phyloP scores from a whole-genome alignment of 1,140 invertebrate genomes.

The Goniozus legneri region DNA sequence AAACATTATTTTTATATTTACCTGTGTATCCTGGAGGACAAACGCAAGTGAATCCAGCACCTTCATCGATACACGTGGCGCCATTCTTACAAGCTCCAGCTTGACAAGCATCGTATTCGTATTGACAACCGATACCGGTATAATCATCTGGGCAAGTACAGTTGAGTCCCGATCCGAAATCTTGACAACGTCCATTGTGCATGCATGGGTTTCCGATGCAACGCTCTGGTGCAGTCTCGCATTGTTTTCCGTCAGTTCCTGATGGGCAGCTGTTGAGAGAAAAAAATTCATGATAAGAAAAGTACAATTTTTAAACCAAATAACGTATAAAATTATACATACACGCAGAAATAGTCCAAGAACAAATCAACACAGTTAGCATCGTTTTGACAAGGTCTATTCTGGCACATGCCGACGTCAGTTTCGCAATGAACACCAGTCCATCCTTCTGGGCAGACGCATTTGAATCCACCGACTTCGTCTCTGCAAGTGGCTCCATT shows the following conservation, averaged over 20 bases:
- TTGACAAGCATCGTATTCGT: slow-evolving; percentile 89
- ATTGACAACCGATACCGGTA: slow-evolving; percentile 86
- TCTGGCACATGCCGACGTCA: slow-evolving; percentile 83
- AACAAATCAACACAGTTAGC: slow-evolving; percentile 90
- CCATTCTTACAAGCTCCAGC: slow-evolving; percentile 87
- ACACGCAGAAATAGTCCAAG: slow-evolving; percentile 95
- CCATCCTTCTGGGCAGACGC: slow-evolving; percentile 85
- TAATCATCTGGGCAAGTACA: slow-evolving; percentile 86
- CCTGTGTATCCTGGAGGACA: slow-evolving; percentile 82
- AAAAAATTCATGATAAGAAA: too few relatives aligned
- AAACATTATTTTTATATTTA: slow-evolving; percentile 20
- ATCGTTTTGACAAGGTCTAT: slow-evolving; percentile 86
- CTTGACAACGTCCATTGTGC: slow-evolving; percentile 90
- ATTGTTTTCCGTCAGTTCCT: slow-evolving; percentile 91
- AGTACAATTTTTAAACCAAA: background rate
- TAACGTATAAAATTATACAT: slow-evolving; percentile 50
- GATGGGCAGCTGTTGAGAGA: slow-evolving; percentile 73
- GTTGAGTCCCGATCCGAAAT: slow-evolving; percentile 91
- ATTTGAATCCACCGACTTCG: slow-evolving; percentile 79
- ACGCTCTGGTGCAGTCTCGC: slow-evolving; percentile 90
- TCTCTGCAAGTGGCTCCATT: slow-evolving; percentile 89
- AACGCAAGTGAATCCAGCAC: slow-evolving; percentile 78
- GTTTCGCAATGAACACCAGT: slow-evolving; percentile 81
- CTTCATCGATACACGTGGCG: slow-evolving; percentile 83
- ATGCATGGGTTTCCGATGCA: slow-evolving; percentile 95